phyloP scores from a whole-genome alignment of 2,888 invertebrate genomes.

The Andrena fulva region DNA sequence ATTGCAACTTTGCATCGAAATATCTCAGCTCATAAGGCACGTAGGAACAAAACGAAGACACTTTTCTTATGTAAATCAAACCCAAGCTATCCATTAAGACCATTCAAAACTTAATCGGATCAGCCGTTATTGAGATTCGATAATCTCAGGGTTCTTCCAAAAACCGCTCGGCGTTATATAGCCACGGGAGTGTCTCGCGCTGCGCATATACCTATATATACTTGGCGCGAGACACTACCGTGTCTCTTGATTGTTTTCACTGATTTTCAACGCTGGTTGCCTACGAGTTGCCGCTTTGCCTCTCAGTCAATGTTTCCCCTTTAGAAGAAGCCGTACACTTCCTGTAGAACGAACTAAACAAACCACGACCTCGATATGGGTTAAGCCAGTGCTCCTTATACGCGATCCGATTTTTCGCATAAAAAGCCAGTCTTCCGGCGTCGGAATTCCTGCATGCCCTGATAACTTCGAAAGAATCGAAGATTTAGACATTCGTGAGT shows the following conservation, averaged over 20 bases:
- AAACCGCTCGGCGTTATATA: no score
- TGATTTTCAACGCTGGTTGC: not conserved
- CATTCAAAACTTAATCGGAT: no score
- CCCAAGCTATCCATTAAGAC: no score
- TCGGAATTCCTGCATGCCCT: constrained; percentile 38
- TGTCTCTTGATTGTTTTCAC: not conserved
- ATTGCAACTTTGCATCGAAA: no score
- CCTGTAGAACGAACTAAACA: constrained; percentile 62
- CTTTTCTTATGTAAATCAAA: no score
- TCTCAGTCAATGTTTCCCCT: not conserved
- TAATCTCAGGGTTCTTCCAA: no score
- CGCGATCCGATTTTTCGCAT: constrained; percentile 66
- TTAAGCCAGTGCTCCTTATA: constrained; percentile 57
- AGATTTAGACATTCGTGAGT: constrained; percentile 24
- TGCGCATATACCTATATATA: no score
- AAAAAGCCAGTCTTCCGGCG: constrained; percentile 30
- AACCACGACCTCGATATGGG: constrained; percentile 62
- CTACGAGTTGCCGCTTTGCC: not conserved
- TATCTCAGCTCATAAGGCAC: no score
- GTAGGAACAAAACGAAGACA: no score
- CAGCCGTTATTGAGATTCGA: no score
- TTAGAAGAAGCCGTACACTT: constrained; percentile 59
- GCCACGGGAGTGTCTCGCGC: no score
- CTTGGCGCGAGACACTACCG: no score
- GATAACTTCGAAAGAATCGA: constrained; percentile 46